These are phyloP conservation scores for Philonicus albiceps DNA, from an alignment of 2,888 invertebrate species.

Conservation along the genomic window DNA sequence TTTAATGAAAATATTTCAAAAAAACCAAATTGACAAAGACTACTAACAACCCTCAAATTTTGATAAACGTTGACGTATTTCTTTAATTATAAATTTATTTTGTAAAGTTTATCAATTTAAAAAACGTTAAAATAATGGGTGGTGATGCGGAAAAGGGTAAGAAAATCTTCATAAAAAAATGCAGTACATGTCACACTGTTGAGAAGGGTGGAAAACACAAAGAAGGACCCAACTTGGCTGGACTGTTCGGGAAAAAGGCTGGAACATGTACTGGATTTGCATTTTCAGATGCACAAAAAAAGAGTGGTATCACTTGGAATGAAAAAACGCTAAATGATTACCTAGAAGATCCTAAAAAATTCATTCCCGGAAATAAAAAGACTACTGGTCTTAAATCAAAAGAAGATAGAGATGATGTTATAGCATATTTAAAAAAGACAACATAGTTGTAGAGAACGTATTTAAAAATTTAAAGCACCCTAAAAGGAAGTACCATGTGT, in stretches of 20 bases:
- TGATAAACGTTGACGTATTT: no score
- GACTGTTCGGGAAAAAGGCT: slow-evolving; percentile 91
- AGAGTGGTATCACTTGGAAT: slow-evolving; percentile 95
- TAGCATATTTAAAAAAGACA: slow-evolving; percentile 81
- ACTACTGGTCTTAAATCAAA: slow-evolving; percentile 97
- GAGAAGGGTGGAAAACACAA: slow-evolving; percentile 96
- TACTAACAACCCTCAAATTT: no score
- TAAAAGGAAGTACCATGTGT: no score
- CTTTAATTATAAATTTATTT: no score
- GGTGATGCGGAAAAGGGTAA: slow-evolving; percentile 77
- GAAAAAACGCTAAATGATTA: slow-evolving; percentile 93
- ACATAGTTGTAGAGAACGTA: not conserved
- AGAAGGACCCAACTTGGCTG: slow-evolving; percentile 93
- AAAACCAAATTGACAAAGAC: no score
- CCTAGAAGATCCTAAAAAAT: slow-evolving; percentile 98
- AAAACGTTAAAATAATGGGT: slow-evolving; percentile 57
- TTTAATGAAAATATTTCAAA: no score
- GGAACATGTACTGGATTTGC: slow-evolving; percentile 88
- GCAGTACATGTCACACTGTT: slow-evolving; percentile 69
- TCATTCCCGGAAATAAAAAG: slow-evolving; percentile 98
- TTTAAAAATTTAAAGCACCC: no score
- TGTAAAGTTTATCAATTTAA: no score
- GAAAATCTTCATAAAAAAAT: slow-evolving; percentile 59
- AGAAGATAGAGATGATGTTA: slow-evolving; percentile 90
- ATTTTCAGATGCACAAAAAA: slow-evolving; percentile 92